Conservation (phyloP, 2,888 invertebrate genomes). For the Clitarchus hookeri region DNA sequence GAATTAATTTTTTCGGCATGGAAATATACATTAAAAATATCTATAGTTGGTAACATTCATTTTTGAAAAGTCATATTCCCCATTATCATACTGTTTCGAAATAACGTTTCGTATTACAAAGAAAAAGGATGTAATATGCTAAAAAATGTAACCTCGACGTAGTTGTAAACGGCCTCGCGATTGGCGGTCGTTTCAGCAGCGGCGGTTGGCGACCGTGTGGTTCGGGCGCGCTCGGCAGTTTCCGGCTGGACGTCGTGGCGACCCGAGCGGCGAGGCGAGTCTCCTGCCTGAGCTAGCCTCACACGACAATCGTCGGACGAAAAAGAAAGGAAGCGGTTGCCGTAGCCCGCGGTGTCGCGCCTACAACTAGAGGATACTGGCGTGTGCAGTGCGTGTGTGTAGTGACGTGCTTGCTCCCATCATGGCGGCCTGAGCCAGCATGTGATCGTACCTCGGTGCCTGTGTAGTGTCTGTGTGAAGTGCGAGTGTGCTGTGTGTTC, state of each 20-base stretch:
- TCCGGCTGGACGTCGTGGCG: background rate
- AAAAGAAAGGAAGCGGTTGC: background rate
- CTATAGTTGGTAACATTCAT: no score
- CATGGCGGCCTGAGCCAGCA: background rate
- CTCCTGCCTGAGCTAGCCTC: background rate
- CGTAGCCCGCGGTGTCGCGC: background rate
- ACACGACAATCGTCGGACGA: background rate
- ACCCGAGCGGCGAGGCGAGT: background rate
- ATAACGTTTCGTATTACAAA: no score
- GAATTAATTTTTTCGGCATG: no score
- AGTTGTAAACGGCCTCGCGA: no score
- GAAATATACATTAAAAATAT: no score
- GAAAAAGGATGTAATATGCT: no score
- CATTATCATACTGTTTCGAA: no score
- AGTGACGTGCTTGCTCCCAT: background rate
- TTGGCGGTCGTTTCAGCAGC: background rate
- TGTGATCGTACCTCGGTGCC: no score
- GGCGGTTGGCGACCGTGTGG: constrained; percentile 12
- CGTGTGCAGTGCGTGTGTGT: background rate
- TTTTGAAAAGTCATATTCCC: no score
- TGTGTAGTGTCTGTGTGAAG: background rate
- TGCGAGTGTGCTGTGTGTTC: background rate
- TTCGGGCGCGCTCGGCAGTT: background rate
- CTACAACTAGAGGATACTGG: background rate
- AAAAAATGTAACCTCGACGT: no score